Percentiles rank a stretch among this genome's conserved stretches.
Conservation (phyloP, 2,888 invertebrate genomes). For the Tenthredo distinguenda region DNA sequence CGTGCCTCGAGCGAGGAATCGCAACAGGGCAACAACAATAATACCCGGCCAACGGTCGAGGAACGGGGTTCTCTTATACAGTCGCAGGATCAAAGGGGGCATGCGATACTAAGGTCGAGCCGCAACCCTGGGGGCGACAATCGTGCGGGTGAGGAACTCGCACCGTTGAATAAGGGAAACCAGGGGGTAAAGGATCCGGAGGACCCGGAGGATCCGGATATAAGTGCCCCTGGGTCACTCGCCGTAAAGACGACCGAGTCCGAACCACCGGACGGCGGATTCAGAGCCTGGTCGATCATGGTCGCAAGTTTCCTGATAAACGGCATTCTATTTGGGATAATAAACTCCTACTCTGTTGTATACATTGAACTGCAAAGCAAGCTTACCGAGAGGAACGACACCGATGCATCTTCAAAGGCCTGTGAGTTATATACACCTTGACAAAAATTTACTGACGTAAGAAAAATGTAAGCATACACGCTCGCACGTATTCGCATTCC, state of each 20-base stretch:
- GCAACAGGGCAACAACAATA: constrained; percentile 13
- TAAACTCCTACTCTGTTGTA: constrained; percentile 93
- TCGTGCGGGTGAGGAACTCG: constrained; percentile 2
- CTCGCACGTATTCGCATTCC: background rate
- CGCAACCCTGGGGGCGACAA: background rate
- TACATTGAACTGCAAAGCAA: constrained; percentile 85
- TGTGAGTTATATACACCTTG: constrained; percentile 82
- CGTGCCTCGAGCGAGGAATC: constrained; percentile 45
- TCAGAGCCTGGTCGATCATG: constrained; percentile 90
- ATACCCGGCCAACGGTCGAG: background rate
- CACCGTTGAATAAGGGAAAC: background rate
- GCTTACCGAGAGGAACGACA: constrained; percentile 83
- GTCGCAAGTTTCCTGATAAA: constrained; percentile 93
- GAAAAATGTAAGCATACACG: background rate
- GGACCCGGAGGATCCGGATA: background rate
- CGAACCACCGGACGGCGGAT: constrained; percentile 87
- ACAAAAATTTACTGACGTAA: background rate
- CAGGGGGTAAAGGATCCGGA: background rate
- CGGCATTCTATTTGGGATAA: constrained; percentile 93
- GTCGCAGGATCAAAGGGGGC: background rate
- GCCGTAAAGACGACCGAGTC: background rate
- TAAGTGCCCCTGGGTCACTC: background rate
- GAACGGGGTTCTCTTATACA: constrained; percentile 4
- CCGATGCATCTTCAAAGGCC: constrained; percentile 89
- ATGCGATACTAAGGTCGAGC: constrained; percentile 11